Evolutionary conservation across 92 coral and sea anemone genomes (phyloP).

Genomic region (Porites lobata): DNA sequence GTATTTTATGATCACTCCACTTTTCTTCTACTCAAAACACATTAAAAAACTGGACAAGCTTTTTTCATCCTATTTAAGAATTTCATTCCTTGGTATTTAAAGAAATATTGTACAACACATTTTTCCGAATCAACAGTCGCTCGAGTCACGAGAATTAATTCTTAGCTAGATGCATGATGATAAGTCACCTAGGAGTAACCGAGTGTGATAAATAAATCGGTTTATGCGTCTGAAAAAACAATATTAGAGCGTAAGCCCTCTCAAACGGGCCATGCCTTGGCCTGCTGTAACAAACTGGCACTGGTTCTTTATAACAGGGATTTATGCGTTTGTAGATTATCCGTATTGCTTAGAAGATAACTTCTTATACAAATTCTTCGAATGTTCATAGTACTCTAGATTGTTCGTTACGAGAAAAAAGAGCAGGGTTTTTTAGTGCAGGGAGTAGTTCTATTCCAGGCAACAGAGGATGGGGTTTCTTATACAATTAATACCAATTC

Average conservation of each 20-base stretch:
- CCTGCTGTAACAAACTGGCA: background rate
- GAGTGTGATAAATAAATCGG: slow-evolving; percentile 3
- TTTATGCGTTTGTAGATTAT: background rate
- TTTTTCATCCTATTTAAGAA: background rate
- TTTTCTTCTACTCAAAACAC: too few species aligned
- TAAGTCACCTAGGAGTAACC: slow-evolving; percentile 8
- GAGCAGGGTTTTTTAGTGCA: background rate
- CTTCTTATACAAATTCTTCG: background rate
- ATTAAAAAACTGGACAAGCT: background rate
- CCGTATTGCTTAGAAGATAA: background rate
- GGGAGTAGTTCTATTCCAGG: background rate
- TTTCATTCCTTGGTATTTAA: slow-evolving; percentile 13
- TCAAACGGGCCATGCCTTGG: background rate
- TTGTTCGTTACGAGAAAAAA: background rate
- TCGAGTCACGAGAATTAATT: slow-evolving; percentile 5
- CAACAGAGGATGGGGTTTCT: background rate
- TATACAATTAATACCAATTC: too few species aligned
- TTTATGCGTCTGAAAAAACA: slow-evolving; percentile 30
- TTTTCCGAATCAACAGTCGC: background rate
- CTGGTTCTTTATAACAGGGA: background rate
- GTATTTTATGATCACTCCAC: too few species aligned
- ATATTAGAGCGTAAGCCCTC: slow-evolving; percentile 2
- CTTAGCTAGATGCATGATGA: background rate
- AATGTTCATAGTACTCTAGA: slow-evolving; percentile 5
- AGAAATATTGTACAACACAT: slow-evolving; percentile 2